Conservation (phyloP, 1,140 invertebrate genomes). For the Wiebesia pumilae region DNA sequence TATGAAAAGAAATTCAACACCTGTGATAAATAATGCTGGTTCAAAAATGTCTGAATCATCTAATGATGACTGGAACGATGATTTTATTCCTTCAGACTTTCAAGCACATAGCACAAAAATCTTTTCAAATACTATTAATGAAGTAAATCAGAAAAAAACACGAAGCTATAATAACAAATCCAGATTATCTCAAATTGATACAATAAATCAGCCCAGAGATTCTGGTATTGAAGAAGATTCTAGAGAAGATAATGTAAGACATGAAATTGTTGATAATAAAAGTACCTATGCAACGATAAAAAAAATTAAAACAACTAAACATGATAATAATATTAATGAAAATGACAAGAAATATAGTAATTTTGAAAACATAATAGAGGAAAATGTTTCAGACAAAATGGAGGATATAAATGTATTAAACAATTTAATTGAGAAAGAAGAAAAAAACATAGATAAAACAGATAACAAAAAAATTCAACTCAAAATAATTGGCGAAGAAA, state of each 20-base stretch:
- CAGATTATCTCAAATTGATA: not conserved
- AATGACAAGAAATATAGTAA: not conserved
- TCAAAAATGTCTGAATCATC: not conserved
- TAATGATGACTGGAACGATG: slow-evolving; percentile 10
- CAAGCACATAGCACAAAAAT: slow-evolving; percentile 43
- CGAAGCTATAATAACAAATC: not conserved
- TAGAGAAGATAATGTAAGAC: slow-evolving; percentile 22
- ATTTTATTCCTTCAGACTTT: slow-evolving; percentile 31
- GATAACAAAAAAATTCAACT: slow-evolving; percentile 1
- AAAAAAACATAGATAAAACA: not conserved
- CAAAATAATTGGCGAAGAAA: slow-evolving; percentile 45
- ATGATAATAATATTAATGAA: not conserved
- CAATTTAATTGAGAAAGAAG: not conserved
- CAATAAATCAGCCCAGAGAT: slow-evolving; percentile 24
- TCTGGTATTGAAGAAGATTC: slow-evolving; percentile 48
- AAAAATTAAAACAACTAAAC: not conserved
- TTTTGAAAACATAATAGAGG: not conserved
- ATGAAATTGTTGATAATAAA: not conserved
- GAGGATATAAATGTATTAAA: not conserved
- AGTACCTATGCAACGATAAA: not conserved
- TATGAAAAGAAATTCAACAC: slow-evolving; percentile 17
- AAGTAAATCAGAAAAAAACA: not conserved
- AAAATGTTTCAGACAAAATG: not conserved
- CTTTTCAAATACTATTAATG: slow-evolving; percentile 26
- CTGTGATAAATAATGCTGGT: not conserved